These are phyloP conservation scores for Sphenodon punctatus DNA, from an alignment of 2,797 vertebrate species.

Conservation along the genomic window DNA sequence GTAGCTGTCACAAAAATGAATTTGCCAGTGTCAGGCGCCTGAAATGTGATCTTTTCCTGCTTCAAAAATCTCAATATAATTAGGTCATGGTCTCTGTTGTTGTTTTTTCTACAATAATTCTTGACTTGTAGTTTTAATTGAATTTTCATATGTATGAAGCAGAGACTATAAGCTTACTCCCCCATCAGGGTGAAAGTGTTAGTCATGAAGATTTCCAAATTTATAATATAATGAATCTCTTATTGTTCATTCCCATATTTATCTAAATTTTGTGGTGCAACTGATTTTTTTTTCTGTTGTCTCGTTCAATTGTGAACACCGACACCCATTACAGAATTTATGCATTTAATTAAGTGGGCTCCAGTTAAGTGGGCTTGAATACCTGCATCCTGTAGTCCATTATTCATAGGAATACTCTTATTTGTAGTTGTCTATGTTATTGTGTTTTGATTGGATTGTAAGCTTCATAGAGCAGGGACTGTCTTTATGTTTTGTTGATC, in stretches of 20 bases:
- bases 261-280: conserved; percentile 55
- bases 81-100: conserved; percentile 64
- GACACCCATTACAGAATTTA: conserved; percentile 65
- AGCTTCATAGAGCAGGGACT: no score
- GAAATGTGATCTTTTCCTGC: conserved; percentile 55
- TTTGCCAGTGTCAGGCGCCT: conserved; percentile 15
- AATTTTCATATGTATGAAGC: conserved; percentile 75
- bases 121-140: conserved; percentile 73
- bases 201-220: conserved; percentile 69
- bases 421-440: no score
- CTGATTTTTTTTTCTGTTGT: conserved; percentile 64
- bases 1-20: conserved; percentile 41
- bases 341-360: conserved; percentile 66
- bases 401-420: no score
- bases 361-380: no score
- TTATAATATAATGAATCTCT: conserved; percentile 9
- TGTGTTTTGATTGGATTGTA: no score
- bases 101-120: conserved; percentile 67
- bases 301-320: conserved; percentile 72
- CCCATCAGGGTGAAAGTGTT: conserved; percentile 49
- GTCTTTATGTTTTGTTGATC: no score
- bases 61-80: conserved; percentile 69
- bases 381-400: no score
- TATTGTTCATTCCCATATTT: conserved; percentile 56
- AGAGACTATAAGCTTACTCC: conserved; percentile 65